phyloP scores from a whole-genome alignment of 2,797 vertebrate genomes.

The Characodon lateralis region DNA sequence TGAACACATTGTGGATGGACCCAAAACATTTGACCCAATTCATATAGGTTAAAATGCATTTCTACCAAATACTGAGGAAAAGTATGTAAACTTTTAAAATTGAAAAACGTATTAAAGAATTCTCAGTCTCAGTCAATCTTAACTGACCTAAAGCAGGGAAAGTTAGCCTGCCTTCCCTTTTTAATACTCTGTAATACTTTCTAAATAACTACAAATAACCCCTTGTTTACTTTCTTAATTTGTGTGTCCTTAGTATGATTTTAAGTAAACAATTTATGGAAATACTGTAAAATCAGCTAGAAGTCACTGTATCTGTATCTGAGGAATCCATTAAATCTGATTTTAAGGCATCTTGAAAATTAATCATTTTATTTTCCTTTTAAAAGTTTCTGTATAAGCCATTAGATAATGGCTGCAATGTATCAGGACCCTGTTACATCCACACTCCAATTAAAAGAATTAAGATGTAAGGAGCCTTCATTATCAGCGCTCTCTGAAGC shows the following conservation, averaged over 20 bases:
- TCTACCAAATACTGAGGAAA: not conserved
- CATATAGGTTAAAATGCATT: not conserved
- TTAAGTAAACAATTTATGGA: not conserved
- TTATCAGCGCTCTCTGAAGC: conserved; percentile 77
- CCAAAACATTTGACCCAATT: not conserved
- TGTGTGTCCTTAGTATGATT: not conserved
- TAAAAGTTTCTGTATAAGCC: conserved; percentile 7
- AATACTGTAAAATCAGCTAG: not conserved
- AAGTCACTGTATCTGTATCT: too few relatives aligned
- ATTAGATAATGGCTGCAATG: conserved; percentile 37
- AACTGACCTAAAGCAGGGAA: not conserved
- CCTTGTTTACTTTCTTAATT: not conserved
- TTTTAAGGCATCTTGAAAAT: conserved; percentile 5
- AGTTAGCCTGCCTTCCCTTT: not conserved
- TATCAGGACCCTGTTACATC: conserved; percentile 64
- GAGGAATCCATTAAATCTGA: not conserved
- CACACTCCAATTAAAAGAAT: conserved; percentile 77
- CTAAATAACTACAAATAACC: not conserved
- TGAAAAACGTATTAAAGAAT: not conserved
- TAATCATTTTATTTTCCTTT: conserved; percentile 9
- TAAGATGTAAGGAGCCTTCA: conserved; percentile 75
- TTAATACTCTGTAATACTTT: not conserved
- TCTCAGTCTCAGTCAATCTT: not conserved
- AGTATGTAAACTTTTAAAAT: not conserved
- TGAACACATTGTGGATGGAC: not conserved